phyloP scores from a whole-genome alignment of 2,797 vertebrate species.

The Petrocephalus sullivani region DNA sequence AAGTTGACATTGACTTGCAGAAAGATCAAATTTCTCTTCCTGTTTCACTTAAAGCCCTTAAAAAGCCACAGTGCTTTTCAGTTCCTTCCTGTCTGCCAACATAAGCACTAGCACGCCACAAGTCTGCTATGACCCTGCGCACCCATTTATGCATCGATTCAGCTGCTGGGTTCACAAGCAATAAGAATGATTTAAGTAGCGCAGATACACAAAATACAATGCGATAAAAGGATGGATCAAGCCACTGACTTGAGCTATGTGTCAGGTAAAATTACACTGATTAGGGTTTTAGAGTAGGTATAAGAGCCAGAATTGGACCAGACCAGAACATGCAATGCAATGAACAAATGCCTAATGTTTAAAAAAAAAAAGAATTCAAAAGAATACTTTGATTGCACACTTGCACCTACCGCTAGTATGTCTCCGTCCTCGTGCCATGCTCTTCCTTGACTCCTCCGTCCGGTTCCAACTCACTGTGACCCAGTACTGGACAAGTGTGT shows the following conservation, averaged over 20 bases:
- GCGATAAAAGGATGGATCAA: not conserved
- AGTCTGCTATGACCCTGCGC: too few relatives aligned
- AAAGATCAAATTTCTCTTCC: conserved; percentile 23
- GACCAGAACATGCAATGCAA: not conserved
- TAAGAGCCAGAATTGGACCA: not conserved
- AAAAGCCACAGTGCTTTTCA: conserved; percentile 19
- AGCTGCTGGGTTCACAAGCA: not conserved
- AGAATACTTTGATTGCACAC: not conserved
- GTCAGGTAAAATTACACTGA: not conserved
- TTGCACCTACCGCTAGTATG: not conserved
- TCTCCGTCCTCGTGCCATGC: not conserved
- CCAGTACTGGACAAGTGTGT: not conserved
- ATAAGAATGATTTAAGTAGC: not conserved
- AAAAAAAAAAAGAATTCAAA: too few relatives aligned
- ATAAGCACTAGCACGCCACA: not conserved
- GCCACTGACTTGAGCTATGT: not conserved
- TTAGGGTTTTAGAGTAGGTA: not conserved
- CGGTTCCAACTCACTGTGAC: not conserved
- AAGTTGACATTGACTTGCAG: not conserved
- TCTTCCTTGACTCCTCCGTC: not conserved
- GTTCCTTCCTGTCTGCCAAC: conserved; percentile 24
- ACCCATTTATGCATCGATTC: not conserved
- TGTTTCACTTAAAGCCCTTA: conserved; percentile 21
- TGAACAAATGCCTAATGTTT: not conserved
- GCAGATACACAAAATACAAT: not conserved